Percentiles rank a stretch among this genome's conserved stretches.
phyloP scores from a whole-genome alignment of 2,113 vertebrate genomes.

The Arvicanthis niloticus region DNA sequence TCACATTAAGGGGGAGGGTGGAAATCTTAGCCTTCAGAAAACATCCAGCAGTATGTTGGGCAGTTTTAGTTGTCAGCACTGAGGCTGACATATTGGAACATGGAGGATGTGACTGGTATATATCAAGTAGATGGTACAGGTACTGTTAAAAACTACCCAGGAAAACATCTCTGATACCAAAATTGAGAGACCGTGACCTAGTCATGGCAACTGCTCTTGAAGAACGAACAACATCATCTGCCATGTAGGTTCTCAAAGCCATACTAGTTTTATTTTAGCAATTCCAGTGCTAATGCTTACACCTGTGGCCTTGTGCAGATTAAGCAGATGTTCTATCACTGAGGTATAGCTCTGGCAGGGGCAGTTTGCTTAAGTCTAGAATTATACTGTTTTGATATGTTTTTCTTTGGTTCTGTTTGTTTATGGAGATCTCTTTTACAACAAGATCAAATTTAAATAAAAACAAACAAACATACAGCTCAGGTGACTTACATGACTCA shows the following conservation, averaged over 20 bases:
- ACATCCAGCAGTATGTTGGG: neutral
- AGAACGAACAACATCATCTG: neutral
- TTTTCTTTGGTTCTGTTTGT: neutral
- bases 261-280: neutral
- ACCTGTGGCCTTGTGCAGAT: neutral
- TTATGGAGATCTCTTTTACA: neutral
- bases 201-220: neutral
- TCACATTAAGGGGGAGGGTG: neutral
- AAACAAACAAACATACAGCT: neutral
- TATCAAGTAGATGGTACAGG: neutral
- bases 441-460: neutral
- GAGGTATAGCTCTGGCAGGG: neutral
- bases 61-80: neutral
- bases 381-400: neutral
- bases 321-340: neutral
- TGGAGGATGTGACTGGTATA: accelerated
- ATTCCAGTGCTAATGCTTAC: neutral
- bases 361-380: neutral
- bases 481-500: neutral
- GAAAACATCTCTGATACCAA: neutral
- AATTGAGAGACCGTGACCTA: neutral
- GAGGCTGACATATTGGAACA: no score
- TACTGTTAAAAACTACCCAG: neutral
- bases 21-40: neutral
- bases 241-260: neutral